These are phyloP conservation scores for Mormyrus lacerda DNA, from an alignment of 2,113 vertebrate genomes.

Conservation along the genomic window DNA sequence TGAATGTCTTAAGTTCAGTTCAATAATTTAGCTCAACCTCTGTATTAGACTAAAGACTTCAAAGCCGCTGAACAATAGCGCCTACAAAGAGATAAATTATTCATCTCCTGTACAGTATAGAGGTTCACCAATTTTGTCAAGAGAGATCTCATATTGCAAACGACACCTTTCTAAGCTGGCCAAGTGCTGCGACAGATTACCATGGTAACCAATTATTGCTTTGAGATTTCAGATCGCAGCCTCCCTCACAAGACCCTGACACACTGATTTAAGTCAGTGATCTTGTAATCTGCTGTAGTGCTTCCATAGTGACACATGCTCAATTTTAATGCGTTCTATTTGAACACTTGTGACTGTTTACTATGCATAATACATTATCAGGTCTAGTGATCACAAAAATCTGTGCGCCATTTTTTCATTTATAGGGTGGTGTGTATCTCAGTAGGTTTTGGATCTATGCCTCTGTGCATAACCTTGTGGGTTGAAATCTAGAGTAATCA, in stretches of 20 bases:
- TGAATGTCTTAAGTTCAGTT: background rate
- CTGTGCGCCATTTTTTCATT: background rate
- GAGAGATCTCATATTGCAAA: background rate
- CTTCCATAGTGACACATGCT: background rate
- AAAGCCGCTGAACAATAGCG: background rate
- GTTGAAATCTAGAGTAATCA: background rate
- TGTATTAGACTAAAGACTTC: background rate
- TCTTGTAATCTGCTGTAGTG: background rate
- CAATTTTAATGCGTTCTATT: background rate
- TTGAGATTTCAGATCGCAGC: slow-evolving; percentile 7
- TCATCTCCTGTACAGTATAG: background rate
- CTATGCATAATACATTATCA: background rate
- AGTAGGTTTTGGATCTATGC: background rate
- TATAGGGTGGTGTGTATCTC: background rate
- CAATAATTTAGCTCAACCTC: background rate
- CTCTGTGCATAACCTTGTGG: background rate
- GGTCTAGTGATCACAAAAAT: background rate
- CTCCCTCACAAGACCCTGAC: background rate
- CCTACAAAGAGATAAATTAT: background rate
- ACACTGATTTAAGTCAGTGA: background rate
- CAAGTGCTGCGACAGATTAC: background rate
- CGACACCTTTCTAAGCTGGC: background rate
- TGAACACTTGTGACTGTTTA: background rate
- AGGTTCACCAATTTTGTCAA: slow-evolving; percentile 1
- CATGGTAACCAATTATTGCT: slow-evolving; percentile 18